Evolutionary conservation across 1,140 invertebrate species (phyloP).

Genomic region (Thaumatotibia leucotreta): DNA sequence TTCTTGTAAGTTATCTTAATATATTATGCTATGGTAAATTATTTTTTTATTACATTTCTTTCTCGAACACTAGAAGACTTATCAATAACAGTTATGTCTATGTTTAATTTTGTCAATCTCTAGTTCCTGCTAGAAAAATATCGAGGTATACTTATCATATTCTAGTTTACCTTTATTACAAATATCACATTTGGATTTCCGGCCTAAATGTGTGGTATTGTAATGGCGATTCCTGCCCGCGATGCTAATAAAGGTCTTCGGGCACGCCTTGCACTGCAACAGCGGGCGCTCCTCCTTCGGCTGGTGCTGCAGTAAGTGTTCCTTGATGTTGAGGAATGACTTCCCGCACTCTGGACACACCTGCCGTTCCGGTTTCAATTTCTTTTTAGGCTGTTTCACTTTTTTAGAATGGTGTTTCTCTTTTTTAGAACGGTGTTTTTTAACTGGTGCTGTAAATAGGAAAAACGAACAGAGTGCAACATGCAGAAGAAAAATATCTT

Average conservation of each 20-base stretch:
- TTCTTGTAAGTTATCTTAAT: too few species aligned
- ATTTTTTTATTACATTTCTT: too few species aligned
- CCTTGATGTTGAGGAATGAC: slow-evolving; percentile 42
- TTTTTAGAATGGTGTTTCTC: slow-evolving; percentile 19
- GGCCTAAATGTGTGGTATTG: slow-evolving; percentile 50
- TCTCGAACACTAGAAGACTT: too few species aligned
- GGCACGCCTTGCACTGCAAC: slow-evolving; percentile 45
- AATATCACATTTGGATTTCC: slow-evolving; percentile 46
- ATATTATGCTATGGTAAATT: too few species aligned
- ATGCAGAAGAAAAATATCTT: too few species aligned
- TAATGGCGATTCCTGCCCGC: slow-evolving; percentile 46
- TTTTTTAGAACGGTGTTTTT: neutral
- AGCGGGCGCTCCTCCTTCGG: slow-evolving; percentile 26
- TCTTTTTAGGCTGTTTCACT: slow-evolving; percentile 2
- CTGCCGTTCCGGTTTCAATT: slow-evolving; percentile 17
- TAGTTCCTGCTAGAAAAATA: too few species aligned
- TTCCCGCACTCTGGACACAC: slow-evolving; percentile 61
- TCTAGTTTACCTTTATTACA: slow-evolving; percentile 62
- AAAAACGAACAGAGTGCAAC: too few species aligned
- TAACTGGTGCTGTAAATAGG: neutral
- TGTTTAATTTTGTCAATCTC: too few species aligned
- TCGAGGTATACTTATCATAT: too few species aligned
- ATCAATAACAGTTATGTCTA: too few species aligned
- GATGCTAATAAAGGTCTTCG: slow-evolving; percentile 36
- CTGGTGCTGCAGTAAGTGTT: slow-evolving; percentile 36